Base-by-base conservation (phyloP, 2,888 invertebrate species). In the Leistus spinibarbis region DNA sequence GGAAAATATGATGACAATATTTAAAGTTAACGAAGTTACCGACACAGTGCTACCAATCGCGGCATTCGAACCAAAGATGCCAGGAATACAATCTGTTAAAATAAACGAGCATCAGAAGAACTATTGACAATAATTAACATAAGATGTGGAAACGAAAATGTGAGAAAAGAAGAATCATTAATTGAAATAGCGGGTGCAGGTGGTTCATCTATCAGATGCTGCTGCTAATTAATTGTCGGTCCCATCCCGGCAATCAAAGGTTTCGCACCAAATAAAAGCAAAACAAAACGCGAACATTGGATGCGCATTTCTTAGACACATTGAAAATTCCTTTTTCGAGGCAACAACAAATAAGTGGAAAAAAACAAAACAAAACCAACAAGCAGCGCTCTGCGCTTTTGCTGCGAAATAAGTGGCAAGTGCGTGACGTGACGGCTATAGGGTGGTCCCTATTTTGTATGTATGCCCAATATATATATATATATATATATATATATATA, bases 141-240 rank as follows among this genome's bases (percentile, higher is more conserved):
- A 57, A 57, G 57, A 56, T 9, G 19, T 16, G 5, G 56, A 3
- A 7, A 13, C 10, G 10, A 57, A 57, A 57, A n/a, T 10, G 17
- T 19, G 57, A 57, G 19, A 57, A 57, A 57, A 57, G 57, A 7
- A 7, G 53, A n/a, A 4, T 13, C 57, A n/a, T 10, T 57, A 57
- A 57, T 57, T 57, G 57, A 57, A 16, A 57, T 57, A 57, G n/a
- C 57, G 57, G 7, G 19, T 53, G 70, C 70, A 70, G 70, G 70
- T 70, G 70, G 70, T 62, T 62, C 13, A 62, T 60, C 27, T 40
- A 70, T 63, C 65, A 64, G 65, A 23, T 4, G n/a, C 57, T 54
- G 54, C 23, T 64, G 67, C 53, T 73, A 73, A 73, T 73, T 73
- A 73, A 73, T 73, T 60, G 60, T 60, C 73, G 60, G 63, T 63